These are phyloP conservation scores for Lepas anatifera DNA, from an alignment of 2,888 invertebrate genomes.

Conservation along the genomic window DNA sequence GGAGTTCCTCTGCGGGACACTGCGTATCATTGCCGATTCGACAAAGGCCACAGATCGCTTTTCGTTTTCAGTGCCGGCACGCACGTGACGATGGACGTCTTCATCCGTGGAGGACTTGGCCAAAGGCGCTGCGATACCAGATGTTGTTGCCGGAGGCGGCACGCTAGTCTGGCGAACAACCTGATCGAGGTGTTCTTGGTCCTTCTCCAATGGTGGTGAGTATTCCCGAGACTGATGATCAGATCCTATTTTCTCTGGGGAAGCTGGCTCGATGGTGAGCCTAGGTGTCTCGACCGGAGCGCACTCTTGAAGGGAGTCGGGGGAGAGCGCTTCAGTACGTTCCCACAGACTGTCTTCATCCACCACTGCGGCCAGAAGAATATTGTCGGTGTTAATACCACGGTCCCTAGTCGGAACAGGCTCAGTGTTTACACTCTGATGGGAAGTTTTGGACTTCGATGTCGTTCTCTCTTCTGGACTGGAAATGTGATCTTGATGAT, in stretches of 20 bases:
- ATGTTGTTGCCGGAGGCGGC: neutral
- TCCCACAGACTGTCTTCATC: neutral
- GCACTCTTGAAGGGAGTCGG: too few species aligned
- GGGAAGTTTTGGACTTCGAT: too few species aligned
- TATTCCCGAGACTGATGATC: too few species aligned
- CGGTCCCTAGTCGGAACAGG: neutral
- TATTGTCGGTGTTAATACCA: neutral
- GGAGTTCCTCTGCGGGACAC: neutral
- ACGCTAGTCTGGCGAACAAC: neutral
- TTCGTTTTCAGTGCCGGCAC: neutral
- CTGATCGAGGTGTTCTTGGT: too few species aligned
- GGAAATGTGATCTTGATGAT: too few species aligned
- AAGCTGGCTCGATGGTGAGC: neutral
- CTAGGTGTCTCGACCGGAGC: too few species aligned
- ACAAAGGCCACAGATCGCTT: conserved; percentile 19
- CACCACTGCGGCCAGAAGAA: neutral
- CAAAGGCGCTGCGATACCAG: neutral
- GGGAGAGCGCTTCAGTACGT: neutral
- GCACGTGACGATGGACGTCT: conserved; percentile 2
- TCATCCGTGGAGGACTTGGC: neutral
- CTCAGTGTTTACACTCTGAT: neutral
- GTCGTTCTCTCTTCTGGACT: too few species aligned
- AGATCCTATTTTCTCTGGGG: too few species aligned
- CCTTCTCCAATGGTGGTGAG: too few species aligned
- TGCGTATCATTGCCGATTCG: too few species aligned